A percentile compares a stretch with the other conserved stretches of the same genome.
These are phyloP conservation scores for Tragelaphus eurycerus DNA, from an alignment of 2,797 vertebrate genomes.

Conservation along the genomic window DNA sequence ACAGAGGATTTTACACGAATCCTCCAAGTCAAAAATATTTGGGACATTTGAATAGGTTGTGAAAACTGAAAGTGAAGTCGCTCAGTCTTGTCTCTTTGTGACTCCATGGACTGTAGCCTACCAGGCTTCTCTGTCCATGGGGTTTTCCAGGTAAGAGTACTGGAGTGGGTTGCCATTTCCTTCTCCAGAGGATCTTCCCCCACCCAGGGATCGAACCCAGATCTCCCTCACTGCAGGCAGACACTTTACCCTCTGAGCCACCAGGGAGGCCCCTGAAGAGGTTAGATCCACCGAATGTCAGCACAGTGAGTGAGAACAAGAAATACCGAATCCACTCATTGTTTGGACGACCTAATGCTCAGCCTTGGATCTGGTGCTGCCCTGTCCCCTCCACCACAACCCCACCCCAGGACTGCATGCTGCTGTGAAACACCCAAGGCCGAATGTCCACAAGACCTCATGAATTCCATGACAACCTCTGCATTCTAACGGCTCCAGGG, in stretches of 20 bases:
- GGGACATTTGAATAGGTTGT: neutral
- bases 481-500: neutral
- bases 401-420: neutral
- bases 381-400: fast-evolving
- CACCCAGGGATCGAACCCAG: neutral
- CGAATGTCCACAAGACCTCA: neutral
- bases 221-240: neutral
- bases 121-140: neutral
- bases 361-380: neutral
- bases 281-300: neutral
- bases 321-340: neutral
- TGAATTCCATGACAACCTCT: neutral
- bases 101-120: neutral
- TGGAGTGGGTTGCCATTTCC: neutral
- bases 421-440: neutral
- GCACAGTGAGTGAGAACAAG: neutral
- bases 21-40: neutral
- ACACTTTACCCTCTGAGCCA: neutral
- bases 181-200: neutral
- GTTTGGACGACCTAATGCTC: neutral
- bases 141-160: neutral
- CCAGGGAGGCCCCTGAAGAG: neutral
- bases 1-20: neutral
- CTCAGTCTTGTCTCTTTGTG: neutral
- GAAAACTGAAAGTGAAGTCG: neutral